Base-by-base conservation (phyloP, 2,113 vertebrate genomes). In the Carassius auratus region DNA sequence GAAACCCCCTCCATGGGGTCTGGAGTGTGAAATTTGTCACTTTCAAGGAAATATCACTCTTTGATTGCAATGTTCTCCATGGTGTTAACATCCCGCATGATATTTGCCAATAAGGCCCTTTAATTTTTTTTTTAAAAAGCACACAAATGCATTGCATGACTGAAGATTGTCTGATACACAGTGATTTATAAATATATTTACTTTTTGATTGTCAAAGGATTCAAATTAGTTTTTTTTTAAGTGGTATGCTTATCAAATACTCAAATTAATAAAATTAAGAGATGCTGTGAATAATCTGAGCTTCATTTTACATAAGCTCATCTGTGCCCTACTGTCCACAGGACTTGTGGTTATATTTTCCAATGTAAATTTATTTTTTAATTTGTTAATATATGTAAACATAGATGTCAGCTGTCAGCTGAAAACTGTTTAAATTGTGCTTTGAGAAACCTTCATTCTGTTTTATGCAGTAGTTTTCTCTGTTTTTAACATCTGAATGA, bases 21-120 rank as follows among this genome's bases (percentile, higher is more conserved):
- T 69, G 80, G 8, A 55, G 80, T 69, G 45, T 50, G 64, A 82
- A n/a, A 82, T 50, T 52, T 6, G 23, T 52, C 62, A 69, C 64
- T 33, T 82, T 69, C 52, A 2, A 38, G 33, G 33, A 36, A 38
- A 78, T 59, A 76, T 76, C 45, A 52, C 6, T 30, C 42, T 14
- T 48, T 48, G 73, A 75, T 75, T 75, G n/a, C 71, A 75, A 48
- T 45, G 36, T 42, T 9, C 19, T 50, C 19, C 21, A 48, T 48
- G 3, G 1, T 6, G 14, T 66, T 33, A 66, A 26, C 26, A 66
- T 66, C 64, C 64, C 33, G 26, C 64, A 33, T 68, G 26, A 68
- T 36, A 36, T 68, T 69, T 73, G 36, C 71, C 38, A 1, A 12
- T 45, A 71, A 21, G 71, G 26, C 26, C 26, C 26, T 26, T 26